Conservation (phyloP, 2,888 invertebrate species). For the Erebia epiphron region DNA sequence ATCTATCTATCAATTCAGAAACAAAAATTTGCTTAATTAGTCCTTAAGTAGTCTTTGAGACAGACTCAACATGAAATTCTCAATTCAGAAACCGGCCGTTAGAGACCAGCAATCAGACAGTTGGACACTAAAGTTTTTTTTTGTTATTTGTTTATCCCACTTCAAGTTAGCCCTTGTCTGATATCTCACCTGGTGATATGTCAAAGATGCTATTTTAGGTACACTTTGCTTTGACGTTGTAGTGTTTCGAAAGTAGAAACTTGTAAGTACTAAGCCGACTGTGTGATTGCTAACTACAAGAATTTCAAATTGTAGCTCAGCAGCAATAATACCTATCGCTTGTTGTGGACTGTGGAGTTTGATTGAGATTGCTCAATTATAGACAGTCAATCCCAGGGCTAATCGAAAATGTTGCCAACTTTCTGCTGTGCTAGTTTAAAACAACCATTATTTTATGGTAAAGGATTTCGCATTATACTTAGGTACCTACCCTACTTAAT, state of each 20-base stretch:
- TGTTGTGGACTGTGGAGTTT: conserved; percentile 9
- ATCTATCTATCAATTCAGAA: no score
- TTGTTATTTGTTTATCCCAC: no score
- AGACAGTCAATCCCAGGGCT: conserved; percentile 7
- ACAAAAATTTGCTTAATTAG: no score
- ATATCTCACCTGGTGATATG: no score
- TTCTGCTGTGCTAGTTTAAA: neutral
- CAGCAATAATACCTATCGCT: conserved; percentile 20
- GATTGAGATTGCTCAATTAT: conserved; percentile 14
- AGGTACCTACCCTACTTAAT: no score
- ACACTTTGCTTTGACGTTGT: no score
- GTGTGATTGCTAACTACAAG: neutral
- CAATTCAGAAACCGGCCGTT: no score
- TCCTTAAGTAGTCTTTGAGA: no score
- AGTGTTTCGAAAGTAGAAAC: no score
- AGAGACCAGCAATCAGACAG: neutral
- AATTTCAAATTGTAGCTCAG: conserved; percentile 11
- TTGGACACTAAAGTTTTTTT: neutral
- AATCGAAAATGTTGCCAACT: conserved; percentile 20
- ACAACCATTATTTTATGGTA: neutral
- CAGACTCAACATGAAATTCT: no score
- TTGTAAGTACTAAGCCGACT: neutral
- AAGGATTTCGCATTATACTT: neutral
- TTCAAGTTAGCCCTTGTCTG: no score
- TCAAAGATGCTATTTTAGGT: no score